phyloP scores from a whole-genome alignment of 1,140 invertebrate genomes.

The Penaeus chinensis region DNA sequence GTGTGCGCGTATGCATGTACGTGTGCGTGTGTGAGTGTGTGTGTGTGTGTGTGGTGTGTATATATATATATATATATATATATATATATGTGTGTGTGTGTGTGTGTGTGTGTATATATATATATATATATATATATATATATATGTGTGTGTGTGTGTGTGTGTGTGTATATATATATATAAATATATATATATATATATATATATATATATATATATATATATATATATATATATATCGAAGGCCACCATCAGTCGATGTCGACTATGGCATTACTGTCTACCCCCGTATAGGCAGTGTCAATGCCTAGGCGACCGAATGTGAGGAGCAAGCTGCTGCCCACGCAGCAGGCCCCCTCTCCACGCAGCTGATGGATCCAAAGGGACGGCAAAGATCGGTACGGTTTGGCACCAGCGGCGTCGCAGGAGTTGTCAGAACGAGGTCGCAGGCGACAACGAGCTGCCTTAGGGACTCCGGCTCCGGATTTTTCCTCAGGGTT shows the following conservation, averaged over 20 bases:
- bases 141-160: background rate
- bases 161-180: conserved; percentile 5
- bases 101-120: conserved; percentile 15
- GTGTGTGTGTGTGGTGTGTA: conserved; percentile 4
- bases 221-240: conserved; percentile 29
- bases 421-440: too few species aligned
- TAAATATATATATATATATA: conserved; percentile 28
- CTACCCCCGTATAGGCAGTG: conserved; percentile 7
- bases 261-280: background rate
- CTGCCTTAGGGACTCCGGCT: too few species aligned
- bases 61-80: conserved; percentile 30
- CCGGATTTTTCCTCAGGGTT: too few species aligned
- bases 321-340: too few species aligned
- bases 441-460: too few species aligned
- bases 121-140: conserved; percentile 36
- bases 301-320: too few species aligned
- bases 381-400: too few species aligned
- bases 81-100: conserved; percentile 2
- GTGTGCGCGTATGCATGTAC: conserved; percentile 10
- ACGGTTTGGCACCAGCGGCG: too few species aligned
- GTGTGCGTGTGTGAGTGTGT: conserved; percentile 5
- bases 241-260: too few species aligned
- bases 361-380: too few species aligned
- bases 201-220: conserved; percentile 36
- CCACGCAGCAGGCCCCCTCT: too few species aligned